These are phyloP conservation scores for Microchrysa polita DNA, from an alignment of 2,888 invertebrate species.

Conservation along the genomic window DNA sequence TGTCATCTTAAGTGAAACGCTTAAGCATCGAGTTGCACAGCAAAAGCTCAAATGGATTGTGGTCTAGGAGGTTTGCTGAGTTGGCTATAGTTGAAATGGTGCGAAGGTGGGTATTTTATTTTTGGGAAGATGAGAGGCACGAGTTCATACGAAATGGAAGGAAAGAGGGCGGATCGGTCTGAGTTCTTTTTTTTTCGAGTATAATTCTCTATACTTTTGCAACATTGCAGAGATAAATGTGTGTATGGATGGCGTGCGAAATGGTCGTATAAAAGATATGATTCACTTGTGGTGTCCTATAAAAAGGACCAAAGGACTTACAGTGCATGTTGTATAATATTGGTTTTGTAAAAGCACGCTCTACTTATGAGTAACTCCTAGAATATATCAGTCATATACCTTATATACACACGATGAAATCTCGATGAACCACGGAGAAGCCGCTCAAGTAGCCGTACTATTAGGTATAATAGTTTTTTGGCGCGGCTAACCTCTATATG, in stretches of 20 bases:
- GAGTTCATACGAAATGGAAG: neutral
- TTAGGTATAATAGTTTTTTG: no score
- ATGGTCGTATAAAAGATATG: slow-evolving; percentile 35
- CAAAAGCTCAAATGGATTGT: slow-evolving; percentile 37
- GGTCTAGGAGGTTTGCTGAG: slow-evolving; percentile 14
- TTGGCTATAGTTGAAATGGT: slow-evolving; percentile 7
- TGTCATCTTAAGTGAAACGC: slow-evolving; percentile 44
- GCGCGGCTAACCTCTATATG: no score
- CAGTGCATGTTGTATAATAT: slow-evolving; percentile 1
- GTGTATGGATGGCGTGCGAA: slow-evolving; percentile 29
- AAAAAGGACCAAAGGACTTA: slow-evolving; percentile 7
- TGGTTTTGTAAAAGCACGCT: no score
- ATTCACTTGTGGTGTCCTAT: slow-evolving; percentile 32
- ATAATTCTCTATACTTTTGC: slow-evolving; percentile 9
- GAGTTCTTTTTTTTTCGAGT: slow-evolving; percentile 15
- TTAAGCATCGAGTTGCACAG: slow-evolving; percentile 35
- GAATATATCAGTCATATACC: no score
- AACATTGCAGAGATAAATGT: slow-evolving; percentile 35
- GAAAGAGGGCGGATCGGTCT: slow-evolving; percentile 7
- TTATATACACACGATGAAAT: no score
- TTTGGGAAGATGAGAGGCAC: neutral
- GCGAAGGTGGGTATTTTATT: neutral
- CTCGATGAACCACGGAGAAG: no score
- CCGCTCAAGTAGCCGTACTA: no score
- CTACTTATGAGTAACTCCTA: no score